Percentiles rank a stretch among this genome's conserved stretches.
Conservation (phyloP, 2,888 invertebrate genomes). For the Lathronympha strigana region DNA sequence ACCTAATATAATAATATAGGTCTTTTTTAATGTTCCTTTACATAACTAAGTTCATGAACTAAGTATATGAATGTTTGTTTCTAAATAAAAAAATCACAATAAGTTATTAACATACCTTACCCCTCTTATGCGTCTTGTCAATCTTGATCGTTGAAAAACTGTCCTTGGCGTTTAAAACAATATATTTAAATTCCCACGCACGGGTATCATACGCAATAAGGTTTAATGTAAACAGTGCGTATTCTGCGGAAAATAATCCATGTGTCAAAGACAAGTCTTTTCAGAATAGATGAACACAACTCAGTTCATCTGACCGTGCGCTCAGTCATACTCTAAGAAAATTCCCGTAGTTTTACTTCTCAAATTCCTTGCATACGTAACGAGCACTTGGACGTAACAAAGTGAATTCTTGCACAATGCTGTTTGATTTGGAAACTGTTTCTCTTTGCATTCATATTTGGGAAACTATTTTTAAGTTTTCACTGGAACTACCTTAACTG, state of each 20-base stretch:
- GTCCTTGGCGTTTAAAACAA: no score
- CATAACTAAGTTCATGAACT: no score
- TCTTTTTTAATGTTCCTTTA: no score
- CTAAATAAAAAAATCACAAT: no score
- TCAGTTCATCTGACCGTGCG: conserved; percentile 21
- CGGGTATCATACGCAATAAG: no score
- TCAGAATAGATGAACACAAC: not conserved
- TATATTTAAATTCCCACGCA: no score
- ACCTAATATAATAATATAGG: no score
- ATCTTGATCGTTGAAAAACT: no score
- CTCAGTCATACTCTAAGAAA: conserved; percentile 29
- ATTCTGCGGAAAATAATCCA: not conserved
- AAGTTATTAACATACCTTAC: no score
- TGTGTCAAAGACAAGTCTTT: not conserved
- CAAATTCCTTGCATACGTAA: conserved; percentile 40
- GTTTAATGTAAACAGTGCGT: not conserved
- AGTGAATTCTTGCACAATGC: conserved; percentile 36
- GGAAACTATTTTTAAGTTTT: conserved; percentile 21
- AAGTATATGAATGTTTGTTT: no score
- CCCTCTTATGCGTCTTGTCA: no score
- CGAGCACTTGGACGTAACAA: conserved; percentile 34
- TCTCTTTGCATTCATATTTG: conserved; percentile 26
- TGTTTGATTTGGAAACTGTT: conserved; percentile 31
- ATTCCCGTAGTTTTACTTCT: conserved; percentile 24
- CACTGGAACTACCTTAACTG: not conserved